Percentiles rank a stretch among this genome's conserved stretches.
These are phyloP conservation scores for Esperia sulphurella DNA, from an alignment of 2,888 invertebrate species.

Conservation along the genomic window DNA sequence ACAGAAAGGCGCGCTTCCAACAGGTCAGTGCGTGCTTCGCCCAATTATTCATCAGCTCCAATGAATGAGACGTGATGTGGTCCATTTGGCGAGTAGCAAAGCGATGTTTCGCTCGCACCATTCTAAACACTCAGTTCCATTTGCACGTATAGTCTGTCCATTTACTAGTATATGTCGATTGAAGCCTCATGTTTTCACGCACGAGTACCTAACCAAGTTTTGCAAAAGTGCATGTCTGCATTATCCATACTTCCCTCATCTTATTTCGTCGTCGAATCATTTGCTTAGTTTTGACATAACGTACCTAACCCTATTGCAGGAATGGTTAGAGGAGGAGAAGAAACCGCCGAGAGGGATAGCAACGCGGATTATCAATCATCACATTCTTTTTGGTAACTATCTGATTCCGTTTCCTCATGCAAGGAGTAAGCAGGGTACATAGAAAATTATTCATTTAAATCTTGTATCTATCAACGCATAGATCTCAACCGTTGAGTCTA, in stretches of 20 bases:
- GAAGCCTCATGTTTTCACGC: neutral
- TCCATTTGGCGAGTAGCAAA: neutral
- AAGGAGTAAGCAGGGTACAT: too few species aligned
- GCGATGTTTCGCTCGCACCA: neutral
- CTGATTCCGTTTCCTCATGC: neutral
- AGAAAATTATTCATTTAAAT: too few species aligned
- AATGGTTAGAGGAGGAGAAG: constrained; percentile 76
- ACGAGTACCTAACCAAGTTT: neutral
- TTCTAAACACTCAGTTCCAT: neutral
- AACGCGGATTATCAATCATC: constrained; percentile 77
- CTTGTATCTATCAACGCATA: too few species aligned
- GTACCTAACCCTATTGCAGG: constrained; percentile 40
- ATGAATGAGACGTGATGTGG: neutral
- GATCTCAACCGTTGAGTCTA: too few species aligned
- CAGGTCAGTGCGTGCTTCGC: constrained; percentile 77
- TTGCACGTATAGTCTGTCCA: neutral
- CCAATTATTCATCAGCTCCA: neutral
- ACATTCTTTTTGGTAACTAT: constrained; percentile 70
- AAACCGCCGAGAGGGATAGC: constrained; percentile 74
- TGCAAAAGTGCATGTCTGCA: neutral
- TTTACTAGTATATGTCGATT: neutral
- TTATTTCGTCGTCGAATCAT: neutral
- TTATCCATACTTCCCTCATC: neutral
- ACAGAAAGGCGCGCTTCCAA: constrained; percentile 92
- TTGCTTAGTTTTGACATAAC: neutral